Percentiles rank a stretch among this genome's conserved stretches.
Conservation (phyloP, 1,140 invertebrate genomes). For the Stegodyphus mimosarum region DNA sequence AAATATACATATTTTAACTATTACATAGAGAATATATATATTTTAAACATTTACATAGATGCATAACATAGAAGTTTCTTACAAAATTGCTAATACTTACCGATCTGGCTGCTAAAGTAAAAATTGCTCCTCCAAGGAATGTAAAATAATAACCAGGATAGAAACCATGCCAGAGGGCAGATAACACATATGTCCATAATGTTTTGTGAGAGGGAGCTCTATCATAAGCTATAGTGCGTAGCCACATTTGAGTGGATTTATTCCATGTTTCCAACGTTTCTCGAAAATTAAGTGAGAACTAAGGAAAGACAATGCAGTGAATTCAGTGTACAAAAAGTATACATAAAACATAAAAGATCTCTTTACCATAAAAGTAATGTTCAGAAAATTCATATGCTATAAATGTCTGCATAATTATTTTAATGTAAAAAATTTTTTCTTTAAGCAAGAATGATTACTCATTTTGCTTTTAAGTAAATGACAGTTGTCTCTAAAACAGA, state of each 20-base stretch:
- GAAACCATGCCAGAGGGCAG: conserved; percentile 97
- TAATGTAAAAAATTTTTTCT: too few relatives aligned
- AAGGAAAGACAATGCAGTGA: not conserved
- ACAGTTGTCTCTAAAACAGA: too few relatives aligned
- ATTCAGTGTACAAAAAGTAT: too few relatives aligned
- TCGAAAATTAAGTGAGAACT: conserved; percentile 75
- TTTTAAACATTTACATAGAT: not conserved
- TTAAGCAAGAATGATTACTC: too few relatives aligned
- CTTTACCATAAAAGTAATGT: too few relatives aligned
- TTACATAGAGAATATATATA: not conserved
- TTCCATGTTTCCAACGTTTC: conserved; percentile 91
- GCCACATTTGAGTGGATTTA: conserved; percentile 89
- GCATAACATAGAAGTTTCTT: too few relatives aligned
- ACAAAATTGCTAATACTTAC: conserved; percentile 70
- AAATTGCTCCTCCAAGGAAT: conserved; percentile 87
- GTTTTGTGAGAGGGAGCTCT: conserved; percentile 71
- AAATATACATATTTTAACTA: not conserved
- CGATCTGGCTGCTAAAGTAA: conserved; percentile 84
- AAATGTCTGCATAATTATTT: too few relatives aligned
- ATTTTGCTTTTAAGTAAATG: too few relatives aligned
- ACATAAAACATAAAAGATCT: too few relatives aligned
- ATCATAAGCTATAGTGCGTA: conserved; percentile 87
- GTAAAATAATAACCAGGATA: conserved; percentile 98
- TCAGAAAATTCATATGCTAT: too few relatives aligned
- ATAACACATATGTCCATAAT: conserved; percentile 83